phyloP scores from a whole-genome alignment of 1,140 invertebrate species.

The Musca domestica region DNA sequence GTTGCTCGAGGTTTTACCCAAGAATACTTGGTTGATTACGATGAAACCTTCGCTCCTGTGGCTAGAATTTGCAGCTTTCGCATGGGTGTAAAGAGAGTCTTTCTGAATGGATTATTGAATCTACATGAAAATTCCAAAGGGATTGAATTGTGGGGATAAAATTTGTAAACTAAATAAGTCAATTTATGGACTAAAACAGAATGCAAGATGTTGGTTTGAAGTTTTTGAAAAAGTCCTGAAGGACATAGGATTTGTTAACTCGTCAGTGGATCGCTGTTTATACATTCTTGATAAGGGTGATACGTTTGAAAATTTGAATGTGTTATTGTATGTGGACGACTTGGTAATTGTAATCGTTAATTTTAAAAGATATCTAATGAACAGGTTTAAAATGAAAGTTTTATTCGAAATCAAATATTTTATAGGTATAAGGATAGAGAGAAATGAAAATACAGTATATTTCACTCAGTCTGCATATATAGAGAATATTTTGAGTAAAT shows the following conservation, averaged over 20 bases:
- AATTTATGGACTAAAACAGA: slow-evolving; percentile 54
- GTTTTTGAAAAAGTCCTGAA: no score
- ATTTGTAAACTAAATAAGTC: slow-evolving; percentile 49
- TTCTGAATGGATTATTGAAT: no score
- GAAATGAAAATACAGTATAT: slow-evolving; percentile 24
- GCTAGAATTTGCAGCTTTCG: no score
- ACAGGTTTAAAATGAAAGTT: slow-evolving; percentile 30
- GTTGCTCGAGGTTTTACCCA: no score
- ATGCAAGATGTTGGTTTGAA: no score
- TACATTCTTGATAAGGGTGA: slow-evolving; percentile 34
- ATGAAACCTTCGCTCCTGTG: no score
- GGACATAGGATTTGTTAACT: no score
- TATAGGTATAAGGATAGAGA: slow-evolving; percentile 32
- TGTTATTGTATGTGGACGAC: slow-evolving; percentile 39
- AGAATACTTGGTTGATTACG: no score
- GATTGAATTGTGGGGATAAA: slow-evolving; percentile 31
- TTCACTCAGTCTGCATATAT: slow-evolving; percentile 33
- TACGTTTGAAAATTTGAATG: slow-evolving; percentile 33
- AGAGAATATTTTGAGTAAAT: slow-evolving; percentile 23
- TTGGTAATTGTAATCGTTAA: slow-evolving; percentile 31
- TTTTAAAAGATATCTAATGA: slow-evolving; percentile 36
- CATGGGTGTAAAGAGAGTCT: no score
- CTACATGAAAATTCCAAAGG: no score
- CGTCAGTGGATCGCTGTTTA: no score
- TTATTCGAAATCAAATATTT: slow-evolving; percentile 36